Conservation (phyloP, 2,888 invertebrate species). For the Eupelmus urozonus region DNA sequence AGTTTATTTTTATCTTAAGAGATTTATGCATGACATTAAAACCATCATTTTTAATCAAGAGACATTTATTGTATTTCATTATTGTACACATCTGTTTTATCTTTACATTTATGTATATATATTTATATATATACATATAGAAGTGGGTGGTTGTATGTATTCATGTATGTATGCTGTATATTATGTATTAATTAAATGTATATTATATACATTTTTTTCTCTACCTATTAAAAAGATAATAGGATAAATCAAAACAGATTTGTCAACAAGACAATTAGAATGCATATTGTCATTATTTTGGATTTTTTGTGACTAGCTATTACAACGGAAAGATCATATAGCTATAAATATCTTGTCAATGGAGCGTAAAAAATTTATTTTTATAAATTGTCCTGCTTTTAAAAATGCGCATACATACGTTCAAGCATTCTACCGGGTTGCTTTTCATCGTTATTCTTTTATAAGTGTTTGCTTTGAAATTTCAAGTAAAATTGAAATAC, state of each 20-base stretch:
- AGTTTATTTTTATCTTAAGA: not conserved
- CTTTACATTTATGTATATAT: constrained; percentile 33
- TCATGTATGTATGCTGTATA: constrained; percentile 14
- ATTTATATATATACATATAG: constrained; percentile 15
- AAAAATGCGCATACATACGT: constrained; percentile 34
- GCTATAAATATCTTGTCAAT: constrained; percentile 16
- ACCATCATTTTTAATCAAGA: constrained; percentile 2
- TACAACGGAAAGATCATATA: constrained; percentile 21
- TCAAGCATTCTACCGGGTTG: constrained; percentile 32
- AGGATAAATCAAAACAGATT: constrained; percentile 11
- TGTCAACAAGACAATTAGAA: constrained; percentile 26
- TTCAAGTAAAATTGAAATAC: not conserved
- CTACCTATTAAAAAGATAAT: constrained; percentile 34
- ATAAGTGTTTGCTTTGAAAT: not conserved
- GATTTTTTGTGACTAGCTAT: constrained; percentile 40
- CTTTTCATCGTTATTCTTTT: constrained; percentile 9
- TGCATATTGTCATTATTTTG: constrained; percentile 23
- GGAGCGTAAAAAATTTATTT: constrained; percentile 29
- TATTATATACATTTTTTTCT: constrained; percentile 11
- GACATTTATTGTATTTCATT: constrained; percentile 34
- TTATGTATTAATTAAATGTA: constrained; percentile 25
- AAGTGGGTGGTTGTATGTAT: constrained; percentile 4
- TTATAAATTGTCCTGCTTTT: constrained; percentile 22
- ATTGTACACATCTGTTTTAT: constrained; percentile 31
- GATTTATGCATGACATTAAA: too few species aligned